These are phyloP conservation scores for Perizoma flavofasciatum DNA, from an alignment of 2,888 invertebrate genomes.

Conservation along the genomic window DNA sequence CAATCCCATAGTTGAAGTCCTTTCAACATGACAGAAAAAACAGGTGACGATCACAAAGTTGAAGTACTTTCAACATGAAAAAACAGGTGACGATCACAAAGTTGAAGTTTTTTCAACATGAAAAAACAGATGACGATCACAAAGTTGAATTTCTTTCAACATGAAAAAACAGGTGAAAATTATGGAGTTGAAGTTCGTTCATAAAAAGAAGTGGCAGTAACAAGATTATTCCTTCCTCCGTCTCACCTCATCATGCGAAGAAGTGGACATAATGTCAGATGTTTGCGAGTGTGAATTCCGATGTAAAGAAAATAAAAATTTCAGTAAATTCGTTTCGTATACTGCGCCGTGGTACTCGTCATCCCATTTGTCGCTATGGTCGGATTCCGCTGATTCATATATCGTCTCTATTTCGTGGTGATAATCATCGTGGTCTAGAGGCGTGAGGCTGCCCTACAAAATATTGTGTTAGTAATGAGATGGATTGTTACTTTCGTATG, in stretches of 20 bases:
- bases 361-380: constrained; percentile 56
- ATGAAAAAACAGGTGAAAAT: constrained; percentile 17
- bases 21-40: too few species aligned
- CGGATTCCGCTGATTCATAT: constrained; percentile 63
- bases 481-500: constrained; percentile 12
- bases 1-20: constrained; percentile 5
- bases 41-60: too few species aligned
- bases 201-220: too few species aligned
- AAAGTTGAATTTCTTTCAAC: not conserved
- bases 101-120: too few species aligned
- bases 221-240: constrained; percentile 17
- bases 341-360: constrained; percentile 20
- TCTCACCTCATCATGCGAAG: constrained; percentile 60
- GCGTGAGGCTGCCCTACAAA: constrained; percentile 43
- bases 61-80: too few species aligned
- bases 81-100: not conserved
- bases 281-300: constrained; percentile 46
- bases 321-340: constrained; percentile 15
- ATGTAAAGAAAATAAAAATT: constrained; percentile 53
- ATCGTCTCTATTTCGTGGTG: constrained; percentile 75
- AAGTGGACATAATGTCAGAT: constrained; percentile 49
- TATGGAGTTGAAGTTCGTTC: constrained; percentile 12
- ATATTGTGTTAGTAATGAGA: constrained; percentile 45
- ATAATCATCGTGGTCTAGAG: constrained; percentile 54
- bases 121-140: too few species aligned